Conservation (phyloP, 1,140 invertebrate species). For the Heliothis subflexa region DNA sequence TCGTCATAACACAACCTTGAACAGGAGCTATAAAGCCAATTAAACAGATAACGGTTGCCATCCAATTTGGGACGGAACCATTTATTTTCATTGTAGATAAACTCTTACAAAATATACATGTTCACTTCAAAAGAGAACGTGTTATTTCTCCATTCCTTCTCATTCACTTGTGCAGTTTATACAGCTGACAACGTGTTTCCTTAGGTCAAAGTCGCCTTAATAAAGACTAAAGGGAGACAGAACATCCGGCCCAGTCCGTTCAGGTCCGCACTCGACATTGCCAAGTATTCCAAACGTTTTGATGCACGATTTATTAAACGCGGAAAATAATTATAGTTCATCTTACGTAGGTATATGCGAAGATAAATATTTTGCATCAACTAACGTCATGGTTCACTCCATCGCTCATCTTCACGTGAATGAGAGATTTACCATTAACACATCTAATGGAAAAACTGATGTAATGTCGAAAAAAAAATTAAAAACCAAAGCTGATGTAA, state of each 20-base stretch:
- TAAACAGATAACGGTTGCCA: slow-evolving; percentile 29
- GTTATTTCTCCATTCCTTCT: slow-evolving; percentile 44
- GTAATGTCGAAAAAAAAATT: slow-evolving; percentile 25
- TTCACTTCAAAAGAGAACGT: slow-evolving; percentile 45
- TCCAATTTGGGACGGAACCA: slow-evolving; percentile 24
- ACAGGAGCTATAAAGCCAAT: slow-evolving; percentile 33
- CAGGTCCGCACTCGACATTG: slow-evolving; percentile 1
- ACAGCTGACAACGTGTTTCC: slow-evolving; percentile 10
- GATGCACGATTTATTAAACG: slow-evolving; percentile 6
- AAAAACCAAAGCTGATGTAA: slow-evolving; percentile 1
- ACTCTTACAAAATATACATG: slow-evolving; percentile 36
- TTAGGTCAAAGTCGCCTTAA: slow-evolving; percentile 29
- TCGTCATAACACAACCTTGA: slow-evolving; percentile 39
- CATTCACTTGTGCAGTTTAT: background rate
- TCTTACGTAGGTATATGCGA: slow-evolving; percentile 34
- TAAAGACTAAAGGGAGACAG: background rate
- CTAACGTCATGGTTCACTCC: slow-evolving; percentile 32
- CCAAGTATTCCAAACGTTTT: slow-evolving; percentile 17
- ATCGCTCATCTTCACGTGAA: slow-evolving; percentile 17
- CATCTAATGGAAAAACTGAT: slow-evolving; percentile 10
- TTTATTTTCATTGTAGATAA: slow-evolving; percentile 55
- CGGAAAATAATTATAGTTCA: slow-evolving; percentile 43
- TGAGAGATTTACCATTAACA: slow-evolving; percentile 16
- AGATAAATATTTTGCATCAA: slow-evolving; percentile 44
- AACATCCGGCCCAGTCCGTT: background rate